Evolutionary conservation across 2,888 invertebrate species (phyloP).

Genomic region (Platyscelio sp.): DNA sequence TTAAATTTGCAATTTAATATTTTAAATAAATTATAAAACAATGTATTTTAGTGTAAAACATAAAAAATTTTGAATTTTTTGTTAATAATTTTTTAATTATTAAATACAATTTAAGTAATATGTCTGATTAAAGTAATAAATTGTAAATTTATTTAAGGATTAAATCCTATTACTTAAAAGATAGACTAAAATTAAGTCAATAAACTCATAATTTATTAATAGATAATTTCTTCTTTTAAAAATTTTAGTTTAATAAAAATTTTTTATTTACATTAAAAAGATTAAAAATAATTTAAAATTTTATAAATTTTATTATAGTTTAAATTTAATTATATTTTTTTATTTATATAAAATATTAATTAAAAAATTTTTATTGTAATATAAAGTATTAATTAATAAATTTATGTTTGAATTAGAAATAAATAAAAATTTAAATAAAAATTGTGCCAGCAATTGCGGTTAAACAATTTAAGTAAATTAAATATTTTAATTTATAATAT

Average conservation of each 20-base stretch:
- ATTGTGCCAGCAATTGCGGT: slow-evolving; percentile 86
- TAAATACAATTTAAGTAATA: background rate
- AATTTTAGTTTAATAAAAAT: slow-evolving; percentile 30
- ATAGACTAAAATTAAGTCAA: slow-evolving; percentile 2
- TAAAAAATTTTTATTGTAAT: slow-evolving; percentile 65
- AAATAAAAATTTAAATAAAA: slow-evolving; percentile 88
- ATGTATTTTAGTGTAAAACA: too few species aligned
- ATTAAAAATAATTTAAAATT: slow-evolving; percentile 78
- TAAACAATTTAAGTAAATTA: slow-evolving; percentile 75
- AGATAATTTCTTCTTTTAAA: background rate
- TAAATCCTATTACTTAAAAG: too few species aligned
- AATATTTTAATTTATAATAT: background rate
- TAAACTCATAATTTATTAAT: background rate
- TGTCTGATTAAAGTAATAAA: slow-evolving; percentile 9
- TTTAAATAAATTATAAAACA: too few species aligned
- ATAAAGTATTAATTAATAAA: slow-evolving; percentile 87
- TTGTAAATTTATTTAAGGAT: slow-evolving; percentile 13
- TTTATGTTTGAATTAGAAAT: slow-evolving; percentile 87
- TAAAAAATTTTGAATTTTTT: background rate
- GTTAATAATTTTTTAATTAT: slow-evolving; percentile 1
- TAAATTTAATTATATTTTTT: slow-evolving; percentile 75
- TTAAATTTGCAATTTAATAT: too few species aligned
- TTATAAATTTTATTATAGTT: slow-evolving; percentile 16
- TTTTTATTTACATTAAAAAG: slow-evolving; percentile 79
- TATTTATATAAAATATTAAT: slow-evolving; percentile 42